Percentiles rank a stretch among this genome's conserved stretches.
phyloP scores from a whole-genome alignment of 2,888 invertebrate genomes.

The Dryocosmus kuriphilus region DNA sequence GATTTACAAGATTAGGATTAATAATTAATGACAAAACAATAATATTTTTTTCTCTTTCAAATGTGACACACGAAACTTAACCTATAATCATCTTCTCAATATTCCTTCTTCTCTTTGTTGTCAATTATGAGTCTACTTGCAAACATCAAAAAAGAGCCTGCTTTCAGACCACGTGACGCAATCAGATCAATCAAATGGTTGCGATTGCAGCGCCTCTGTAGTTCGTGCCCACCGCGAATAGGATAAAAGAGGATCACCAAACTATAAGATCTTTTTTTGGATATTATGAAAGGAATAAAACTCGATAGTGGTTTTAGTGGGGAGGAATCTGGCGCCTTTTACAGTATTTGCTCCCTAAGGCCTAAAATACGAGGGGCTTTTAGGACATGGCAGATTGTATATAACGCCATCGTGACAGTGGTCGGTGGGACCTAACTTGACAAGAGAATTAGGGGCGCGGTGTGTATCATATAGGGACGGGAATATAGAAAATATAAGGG shows the following conservation, averaged over 20 bases:
- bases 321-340: conserved; percentile 9
- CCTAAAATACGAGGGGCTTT: conserved; percentile 33
- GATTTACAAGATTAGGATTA: too few species aligned
- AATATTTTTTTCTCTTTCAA: too few species aligned
- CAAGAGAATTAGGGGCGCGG: conserved; percentile 53
- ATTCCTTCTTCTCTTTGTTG: too few species aligned
- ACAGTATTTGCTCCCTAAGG: not conserved
- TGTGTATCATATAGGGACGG: conserved; percentile 42
- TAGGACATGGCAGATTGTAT: conserved; percentile 68
- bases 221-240: too few species aligned
- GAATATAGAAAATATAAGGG: conserved; percentile 45
- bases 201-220: too few species aligned
- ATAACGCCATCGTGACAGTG: conserved; percentile 71
- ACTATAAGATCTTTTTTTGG: not conserved
- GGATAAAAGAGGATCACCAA: not conserved
- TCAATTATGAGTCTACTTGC: too few species aligned
- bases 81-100: too few species aligned
- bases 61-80: too few species aligned
- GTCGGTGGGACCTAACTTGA: conserved; percentile 48
- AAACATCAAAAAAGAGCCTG: too few species aligned
- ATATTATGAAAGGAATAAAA: conserved; percentile 6
- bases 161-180: too few species aligned
- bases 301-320: not conserved
- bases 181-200: too few species aligned
- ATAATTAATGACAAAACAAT: too few species aligned